phyloP scores from a whole-genome alignment of 2,888 invertebrate species.

The Scaptomyza polygonia region DNA sequence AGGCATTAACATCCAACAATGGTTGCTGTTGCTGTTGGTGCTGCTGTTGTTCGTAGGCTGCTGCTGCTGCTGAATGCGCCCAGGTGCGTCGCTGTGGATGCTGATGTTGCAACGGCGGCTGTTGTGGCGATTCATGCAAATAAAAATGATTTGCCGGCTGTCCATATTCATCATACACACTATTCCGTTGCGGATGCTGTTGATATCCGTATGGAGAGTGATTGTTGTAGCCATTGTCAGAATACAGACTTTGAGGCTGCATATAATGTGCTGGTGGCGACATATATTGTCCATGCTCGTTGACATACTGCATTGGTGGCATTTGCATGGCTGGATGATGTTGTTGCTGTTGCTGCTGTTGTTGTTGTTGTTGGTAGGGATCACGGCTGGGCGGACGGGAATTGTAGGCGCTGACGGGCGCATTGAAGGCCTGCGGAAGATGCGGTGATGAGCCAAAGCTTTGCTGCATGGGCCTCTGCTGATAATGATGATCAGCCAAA shows the following conservation, averaged over 20 bases:
- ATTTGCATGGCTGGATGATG: slow-evolving; percentile 57
- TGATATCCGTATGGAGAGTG: slow-evolving; percentile 82
- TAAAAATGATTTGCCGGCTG: slow-evolving; percentile 88
- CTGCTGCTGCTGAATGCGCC: slow-evolving; percentile 86
- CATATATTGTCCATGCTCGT: slow-evolving; percentile 84
- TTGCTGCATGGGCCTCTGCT: slow-evolving; percentile 81
- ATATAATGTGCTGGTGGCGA: slow-evolving; percentile 80
- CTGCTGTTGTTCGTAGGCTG: slow-evolving; percentile 78
- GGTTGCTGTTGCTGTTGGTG: slow-evolving; percentile 80
- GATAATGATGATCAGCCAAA: slow-evolving; percentile 84
- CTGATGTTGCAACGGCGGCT: slow-evolving; percentile 60
- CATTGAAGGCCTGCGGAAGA: slow-evolving; percentile 82
- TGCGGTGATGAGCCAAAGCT: slow-evolving; percentile 84
- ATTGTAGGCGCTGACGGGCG: slow-evolving; percentile 79
- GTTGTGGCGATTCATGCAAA: slow-evolving; percentile 87
- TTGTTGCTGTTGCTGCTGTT: slow-evolving; percentile 71
- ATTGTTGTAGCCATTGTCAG: slow-evolving; percentile 85
- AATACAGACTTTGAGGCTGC: slow-evolving; percentile 74
- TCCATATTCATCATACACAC: slow-evolving; percentile 86
- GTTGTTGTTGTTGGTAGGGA: slow-evolving; percentile 81
- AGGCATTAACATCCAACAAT: slow-evolving; percentile 83
- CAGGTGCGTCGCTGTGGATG: slow-evolving; percentile 87
- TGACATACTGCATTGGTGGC: slow-evolving; percentile 83
- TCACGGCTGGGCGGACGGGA: slow-evolving; percentile 84
- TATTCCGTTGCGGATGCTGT: slow-evolving; percentile 83